A percentile compares a stretch with the other conserved stretches of the same genome.
These are phyloP conservation scores for Helicolenus hilgendorfi DNA, from an alignment of 2,797 vertebrate species.

Conservation along the genomic window DNA sequence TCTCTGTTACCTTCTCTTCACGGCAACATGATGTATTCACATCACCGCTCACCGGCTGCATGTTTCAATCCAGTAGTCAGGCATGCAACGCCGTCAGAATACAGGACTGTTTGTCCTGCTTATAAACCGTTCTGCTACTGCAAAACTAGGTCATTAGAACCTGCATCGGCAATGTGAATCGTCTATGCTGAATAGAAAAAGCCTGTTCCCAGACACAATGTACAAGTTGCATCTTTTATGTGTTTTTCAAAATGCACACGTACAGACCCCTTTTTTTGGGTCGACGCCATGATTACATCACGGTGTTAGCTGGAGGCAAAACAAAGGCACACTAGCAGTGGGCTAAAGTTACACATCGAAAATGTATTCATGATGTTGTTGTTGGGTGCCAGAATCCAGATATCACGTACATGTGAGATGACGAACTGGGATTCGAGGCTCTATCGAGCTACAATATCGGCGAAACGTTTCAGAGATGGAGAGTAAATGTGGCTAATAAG, in stretches of 20 bases:
- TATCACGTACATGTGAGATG: no score
- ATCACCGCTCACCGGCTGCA: not conserved
- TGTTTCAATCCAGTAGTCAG: not conserved
- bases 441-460: no score
- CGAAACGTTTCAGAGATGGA: no score
- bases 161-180: not conserved
- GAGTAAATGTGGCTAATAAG: no score
- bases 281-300: no score
- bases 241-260: not conserved
- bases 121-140: not conserved
- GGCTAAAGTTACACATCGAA: no score
- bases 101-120: conserved; percentile 7
- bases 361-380: no score
- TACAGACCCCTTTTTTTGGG: no score
- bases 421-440: no score
- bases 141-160: conserved; percentile 27
- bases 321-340: no score
- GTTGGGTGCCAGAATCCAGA: no score
- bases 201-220: not conserved
- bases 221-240: not conserved
- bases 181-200: not conserved
- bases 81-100: not conserved
- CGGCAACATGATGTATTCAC: conserved; percentile 8
- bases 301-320: no score
- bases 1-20: conserved; percentile 16